Evolutionary conservation across 2,797 vertebrate genomes (phyloP).

Genomic region (Pseudochaenichthys georgianus): DNA sequence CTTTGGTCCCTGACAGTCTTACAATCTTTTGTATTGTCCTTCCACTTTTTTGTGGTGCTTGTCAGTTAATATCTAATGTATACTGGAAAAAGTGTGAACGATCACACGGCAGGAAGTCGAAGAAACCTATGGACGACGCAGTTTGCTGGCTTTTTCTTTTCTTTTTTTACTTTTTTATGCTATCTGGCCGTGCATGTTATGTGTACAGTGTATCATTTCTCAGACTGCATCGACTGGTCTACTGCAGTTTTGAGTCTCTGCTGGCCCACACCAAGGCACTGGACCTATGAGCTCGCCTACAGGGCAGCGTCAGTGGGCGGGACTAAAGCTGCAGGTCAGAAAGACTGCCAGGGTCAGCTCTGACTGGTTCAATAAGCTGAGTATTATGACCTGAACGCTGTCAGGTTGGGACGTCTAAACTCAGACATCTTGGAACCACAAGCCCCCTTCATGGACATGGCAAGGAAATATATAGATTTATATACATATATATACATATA

Average conservation of each 20-base stretch:
- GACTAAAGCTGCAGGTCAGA: constrained; percentile 57
- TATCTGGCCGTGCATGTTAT: constrained; percentile 83
- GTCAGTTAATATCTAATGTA: constrained; percentile 66
- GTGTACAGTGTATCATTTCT: constrained; percentile 83
- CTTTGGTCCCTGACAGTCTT: constrained; percentile 42
- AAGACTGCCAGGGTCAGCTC: constrained; percentile 57
- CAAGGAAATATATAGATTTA: constrained; percentile 74
- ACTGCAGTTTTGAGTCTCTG: constrained; percentile 61
- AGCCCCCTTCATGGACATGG: constrained; percentile 72
- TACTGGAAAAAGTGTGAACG: constrained; percentile 55
- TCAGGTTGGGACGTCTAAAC: constrained; percentile 49
- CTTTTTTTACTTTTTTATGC: constrained; percentile 64
- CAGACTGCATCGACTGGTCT: constrained; percentile 73
- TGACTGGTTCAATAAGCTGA: constrained; percentile 46
- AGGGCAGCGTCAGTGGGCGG: constrained; percentile 47
- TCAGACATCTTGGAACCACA: constrained; percentile 61
- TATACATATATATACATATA: constrained; percentile 45
- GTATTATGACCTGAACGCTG: constrained; percentile 49
- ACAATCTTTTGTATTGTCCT: constrained; percentile 34
- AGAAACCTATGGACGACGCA: constrained; percentile 41
- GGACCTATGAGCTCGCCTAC: constrained; percentile 62
- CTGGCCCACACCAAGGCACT: constrained; percentile 57
- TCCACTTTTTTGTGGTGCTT: constrained; percentile 72
- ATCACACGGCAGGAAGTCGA: constrained; percentile 12
- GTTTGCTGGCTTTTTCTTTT: constrained; percentile 60